Conservation (phyloP, 53 echinoderm and acorn worm species). For the Crossaster papposus region DNA sequence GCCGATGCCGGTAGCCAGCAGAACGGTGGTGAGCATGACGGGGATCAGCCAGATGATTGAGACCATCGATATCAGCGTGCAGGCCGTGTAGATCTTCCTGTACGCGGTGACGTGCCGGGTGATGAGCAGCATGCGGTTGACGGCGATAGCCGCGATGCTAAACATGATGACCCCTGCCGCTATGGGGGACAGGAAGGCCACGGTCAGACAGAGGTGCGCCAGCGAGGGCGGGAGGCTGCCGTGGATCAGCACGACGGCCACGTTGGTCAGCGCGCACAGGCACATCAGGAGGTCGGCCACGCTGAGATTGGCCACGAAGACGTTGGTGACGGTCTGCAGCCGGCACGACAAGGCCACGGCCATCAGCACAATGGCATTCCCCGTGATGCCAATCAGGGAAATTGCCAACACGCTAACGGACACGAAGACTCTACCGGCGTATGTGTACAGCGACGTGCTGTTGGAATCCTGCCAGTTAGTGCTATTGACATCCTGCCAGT, state of each 20-base stretch:
- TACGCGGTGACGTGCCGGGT: constrained; percentile 18
- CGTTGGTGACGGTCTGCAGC: constrained; percentile 48
- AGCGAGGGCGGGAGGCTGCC: constrained; percentile 28
- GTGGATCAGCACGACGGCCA: constrained; percentile 6
- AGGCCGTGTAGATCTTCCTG: constrained; percentile 9
- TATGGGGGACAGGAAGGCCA: constrained; percentile 18
- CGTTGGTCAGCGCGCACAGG: constrained; percentile 23
- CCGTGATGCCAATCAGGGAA: constrained; percentile 4
- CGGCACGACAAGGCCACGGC: constrained; percentile 32
- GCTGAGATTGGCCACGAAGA: constrained; percentile 55
- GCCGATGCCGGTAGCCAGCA: constrained; percentile 15
- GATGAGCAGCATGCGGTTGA: constrained; percentile 50
- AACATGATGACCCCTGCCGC: constrained; percentile 30
- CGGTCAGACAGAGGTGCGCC: not conserved
- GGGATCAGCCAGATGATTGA: constrained; percentile 29
- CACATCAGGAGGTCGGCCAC: constrained; percentile 36
- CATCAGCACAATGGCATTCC: constrained; percentile 42
- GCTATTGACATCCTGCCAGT: no score
- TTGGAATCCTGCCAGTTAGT: not conserved
- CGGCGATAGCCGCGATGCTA: constrained; percentile 38
- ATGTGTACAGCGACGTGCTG: constrained; percentile 24
- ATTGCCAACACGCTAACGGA: not conserved
- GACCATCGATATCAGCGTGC: constrained; percentile 26
- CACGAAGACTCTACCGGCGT: constrained; percentile 20
- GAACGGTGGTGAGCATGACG: not conserved